phyloP scores from a whole-genome alignment of 2,888 invertebrate species.

The Lochmaea capreae region DNA sequence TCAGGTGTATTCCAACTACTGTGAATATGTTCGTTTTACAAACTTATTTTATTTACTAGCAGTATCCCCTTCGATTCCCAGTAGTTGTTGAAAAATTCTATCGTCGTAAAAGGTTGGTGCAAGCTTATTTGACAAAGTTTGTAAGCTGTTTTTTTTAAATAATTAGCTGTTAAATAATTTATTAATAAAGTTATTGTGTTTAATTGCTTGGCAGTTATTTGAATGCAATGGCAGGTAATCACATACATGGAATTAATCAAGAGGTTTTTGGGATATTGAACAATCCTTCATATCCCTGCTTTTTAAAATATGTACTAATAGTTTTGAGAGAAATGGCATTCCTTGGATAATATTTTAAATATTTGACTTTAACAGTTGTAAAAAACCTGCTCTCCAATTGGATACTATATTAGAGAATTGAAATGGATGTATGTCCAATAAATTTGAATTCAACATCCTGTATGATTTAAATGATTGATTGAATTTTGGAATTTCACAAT shows the following conservation, averaged over 20 bases:
- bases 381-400: too few relatives aligned
- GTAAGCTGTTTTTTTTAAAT: background rate
- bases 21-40: background rate
- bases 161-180: conserved; percentile 3
- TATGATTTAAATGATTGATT: too few relatives aligned
- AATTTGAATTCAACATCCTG: too few relatives aligned
- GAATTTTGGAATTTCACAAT: background rate
- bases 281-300: too few relatives aligned
- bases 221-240: background rate
- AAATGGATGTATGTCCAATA: too few relatives aligned
- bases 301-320: background rate
- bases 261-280: too few relatives aligned
- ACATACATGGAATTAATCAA: background rate
- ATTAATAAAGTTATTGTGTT: background rate
- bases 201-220: background rate
- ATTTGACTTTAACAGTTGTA: background rate
- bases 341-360: background rate
- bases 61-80: background rate
- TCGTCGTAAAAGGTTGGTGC: background rate
- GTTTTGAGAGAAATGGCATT: background rate
- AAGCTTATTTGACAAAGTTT: background rate
- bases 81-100: background rate
- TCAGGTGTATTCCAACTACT: too few relatives aligned
- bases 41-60: background rate
- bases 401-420: too few relatives aligned